Percentiles rank a stretch among this genome's conserved stretches.
These are phyloP conservation scores for Rhinopomastus cyanomelas DNA, from an alignment of 2,113 vertebrate species.

Conservation along the genomic window DNA sequence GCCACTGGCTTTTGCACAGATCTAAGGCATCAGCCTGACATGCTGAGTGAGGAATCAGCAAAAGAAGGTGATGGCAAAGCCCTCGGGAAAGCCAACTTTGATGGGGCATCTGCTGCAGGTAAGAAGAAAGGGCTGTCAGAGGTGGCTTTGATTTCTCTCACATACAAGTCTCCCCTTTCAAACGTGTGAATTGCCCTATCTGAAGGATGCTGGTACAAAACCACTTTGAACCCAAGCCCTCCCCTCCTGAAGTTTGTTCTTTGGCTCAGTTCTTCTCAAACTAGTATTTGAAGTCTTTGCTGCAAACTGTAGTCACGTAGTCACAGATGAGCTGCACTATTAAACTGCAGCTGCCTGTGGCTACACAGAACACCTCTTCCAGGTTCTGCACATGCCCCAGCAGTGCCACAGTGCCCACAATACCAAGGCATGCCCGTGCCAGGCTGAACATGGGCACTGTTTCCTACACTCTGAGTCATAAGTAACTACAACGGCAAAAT, in stretches of 20 bases:
- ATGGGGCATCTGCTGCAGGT: not conserved
- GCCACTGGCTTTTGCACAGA: not conserved
- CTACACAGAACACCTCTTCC: not conserved
- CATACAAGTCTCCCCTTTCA: not conserved
- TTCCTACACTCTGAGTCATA: not conserved
- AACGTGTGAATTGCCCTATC: accelerated
- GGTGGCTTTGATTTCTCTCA: not conserved
- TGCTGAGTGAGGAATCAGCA: not conserved
- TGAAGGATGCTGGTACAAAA: not conserved
- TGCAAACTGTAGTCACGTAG: constrained; percentile 26
- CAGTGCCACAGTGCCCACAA: not conserved
- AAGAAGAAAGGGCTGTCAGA: not conserved
- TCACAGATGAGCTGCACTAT: constrained; percentile 25
- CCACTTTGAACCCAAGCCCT: not conserved
- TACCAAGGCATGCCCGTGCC: not conserved
- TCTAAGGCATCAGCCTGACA: not conserved
- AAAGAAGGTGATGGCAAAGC: not conserved
- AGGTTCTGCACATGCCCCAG: not conserved
- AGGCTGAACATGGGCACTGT: not conserved
- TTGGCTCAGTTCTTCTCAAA: not conserved
- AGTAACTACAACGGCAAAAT: not conserved
- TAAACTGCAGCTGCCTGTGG: not conserved
- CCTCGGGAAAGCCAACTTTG: not conserved
- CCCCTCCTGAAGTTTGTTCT: not conserved
- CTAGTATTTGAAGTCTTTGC: not conserved